A percentile compares a stretch with the other conserved stretches of the same genome.
Conservation (phyloP, 2,797 vertebrate genomes). For the Enoplosus armatus region DNA sequence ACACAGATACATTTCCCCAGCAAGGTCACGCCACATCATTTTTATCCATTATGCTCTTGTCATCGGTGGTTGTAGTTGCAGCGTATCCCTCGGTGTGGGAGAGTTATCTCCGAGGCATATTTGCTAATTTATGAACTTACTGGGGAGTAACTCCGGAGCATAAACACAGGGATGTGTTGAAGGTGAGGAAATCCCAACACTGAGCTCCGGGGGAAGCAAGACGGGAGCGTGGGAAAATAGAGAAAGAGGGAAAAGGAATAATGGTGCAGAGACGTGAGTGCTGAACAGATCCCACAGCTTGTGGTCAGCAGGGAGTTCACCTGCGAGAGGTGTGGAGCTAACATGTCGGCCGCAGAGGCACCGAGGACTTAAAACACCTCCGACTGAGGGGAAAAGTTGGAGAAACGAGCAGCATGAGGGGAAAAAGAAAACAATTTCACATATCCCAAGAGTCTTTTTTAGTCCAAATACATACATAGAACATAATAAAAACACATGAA, state of each 20-base stretch:
- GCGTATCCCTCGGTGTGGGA: slow-evolving; percentile 39
- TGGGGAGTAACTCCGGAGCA: slow-evolving; percentile 27
- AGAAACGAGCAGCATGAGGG: slow-evolving; percentile 8
- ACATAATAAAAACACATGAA: slow-evolving; percentile 54
- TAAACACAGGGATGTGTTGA: slow-evolving; percentile 63
- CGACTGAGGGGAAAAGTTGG: slow-evolving; percentile 2
- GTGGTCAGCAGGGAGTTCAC: slow-evolving; percentile 59
- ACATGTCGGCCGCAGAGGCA: slow-evolving; percentile 22
- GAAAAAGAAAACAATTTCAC: slow-evolving; percentile 24
- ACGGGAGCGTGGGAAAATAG: slow-evolving; percentile 72
- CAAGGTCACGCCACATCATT: slow-evolving; percentile 36
- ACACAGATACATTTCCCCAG: slow-evolving; percentile 31
- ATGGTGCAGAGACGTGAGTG: slow-evolving; percentile 16
- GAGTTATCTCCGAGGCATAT: slow-evolving; percentile 42
- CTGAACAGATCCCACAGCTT: slow-evolving; percentile 28
- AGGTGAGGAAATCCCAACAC: slow-evolving; percentile 73
- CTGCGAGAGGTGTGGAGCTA: slow-evolving; percentile 62
- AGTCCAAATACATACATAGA: slow-evolving; percentile 35
- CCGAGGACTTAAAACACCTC: slow-evolving; percentile 15
- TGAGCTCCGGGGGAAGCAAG: slow-evolving; percentile 44
- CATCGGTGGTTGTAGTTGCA: background rate
- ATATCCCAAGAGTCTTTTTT: slow-evolving; percentile 37
- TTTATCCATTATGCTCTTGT: slow-evolving; percentile 33
- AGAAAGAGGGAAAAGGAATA: slow-evolving; percentile 32
- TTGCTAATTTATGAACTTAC: slow-evolving; percentile 62